Base-by-base conservation (phyloP, 2,113 vertebrate species). In the Cyanistes caeruleus region DNA sequence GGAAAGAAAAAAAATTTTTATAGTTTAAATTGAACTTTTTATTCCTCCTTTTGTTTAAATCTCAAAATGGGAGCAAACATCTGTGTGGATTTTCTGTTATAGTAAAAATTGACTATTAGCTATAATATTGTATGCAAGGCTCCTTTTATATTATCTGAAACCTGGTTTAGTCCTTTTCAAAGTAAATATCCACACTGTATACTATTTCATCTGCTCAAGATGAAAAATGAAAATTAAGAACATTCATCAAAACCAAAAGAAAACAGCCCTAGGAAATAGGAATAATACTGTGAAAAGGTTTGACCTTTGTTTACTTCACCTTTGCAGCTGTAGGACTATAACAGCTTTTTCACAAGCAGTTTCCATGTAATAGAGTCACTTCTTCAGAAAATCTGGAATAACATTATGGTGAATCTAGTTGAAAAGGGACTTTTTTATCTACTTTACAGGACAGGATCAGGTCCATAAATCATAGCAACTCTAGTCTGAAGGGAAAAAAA, bases 391-490 rank as follows among this genome's bases (percentile, higher is more conserved):
- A 79, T 69, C 30, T 93, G 51, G 52, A 78, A 67, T 89, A 91
- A 76, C 8, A 46, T 84, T 84, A 60, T 1, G 0, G 31, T 59
- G 46, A 91, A 94, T 93, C 53, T 79, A 62, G 86, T 84, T 83
- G 60, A 86, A 87, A 93, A 53, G 76, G 48, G 64, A 78, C 60
- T 95, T 84, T 95, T 90, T 77, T 13, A 87, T 96, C 72, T 95
- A 33, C 58, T 90, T 91, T 91, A 73, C 27, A 69, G 43, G 43
- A 49, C 51, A 87, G 68, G 58, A 96, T 87, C 87, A 95, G 74
- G 55, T 87, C 87, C 87, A 91, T 96, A 95, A 93, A 95, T 97
- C 93, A 96, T 39, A 89, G 30, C n/a, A 92, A 43, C 21, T 51
- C n/a, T 86, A 43, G 23, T 82, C 65, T 56, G 58, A 89, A 69